Conservation (phyloP, 2,797 vertebrate species). For the Coreius guichenoti region DNA sequence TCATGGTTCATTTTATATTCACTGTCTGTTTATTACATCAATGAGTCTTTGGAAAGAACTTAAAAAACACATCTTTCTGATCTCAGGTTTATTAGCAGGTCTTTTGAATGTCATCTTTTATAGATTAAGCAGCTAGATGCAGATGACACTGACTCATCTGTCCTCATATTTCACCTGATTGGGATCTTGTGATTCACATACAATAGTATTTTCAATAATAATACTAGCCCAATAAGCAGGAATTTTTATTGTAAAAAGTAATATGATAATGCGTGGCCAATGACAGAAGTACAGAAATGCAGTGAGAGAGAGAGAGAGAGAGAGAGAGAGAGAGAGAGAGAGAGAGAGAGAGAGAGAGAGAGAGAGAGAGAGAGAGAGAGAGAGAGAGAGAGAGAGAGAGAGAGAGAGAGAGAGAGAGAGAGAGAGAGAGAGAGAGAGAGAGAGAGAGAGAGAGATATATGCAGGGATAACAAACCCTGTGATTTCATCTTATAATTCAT, state of each 20-base stretch:
- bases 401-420: background rate
- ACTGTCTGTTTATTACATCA: background rate
- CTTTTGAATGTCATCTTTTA: background rate
- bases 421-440: too few species aligned
- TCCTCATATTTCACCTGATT: background rate
- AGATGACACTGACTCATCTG: background rate
- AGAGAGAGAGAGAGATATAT: background rate
- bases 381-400: background rate
- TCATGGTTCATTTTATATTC: background rate
- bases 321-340: background rate
- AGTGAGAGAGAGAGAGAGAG: background rate
- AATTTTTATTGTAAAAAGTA: background rate
- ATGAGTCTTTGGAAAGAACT: background rate
- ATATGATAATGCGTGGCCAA: background rate
- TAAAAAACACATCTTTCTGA: background rate
- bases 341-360: background rate
- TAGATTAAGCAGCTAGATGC: background rate
- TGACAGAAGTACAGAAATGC: background rate
- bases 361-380: background rate
- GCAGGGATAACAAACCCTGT: background rate
- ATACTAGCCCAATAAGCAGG: background rate
- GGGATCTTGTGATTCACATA: background rate
- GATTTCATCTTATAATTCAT: background rate
- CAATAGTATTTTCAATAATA: background rate
- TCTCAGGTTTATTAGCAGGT: background rate